A percentile compares a stretch with the other conserved stretches of the same genome.
These are phyloP conservation scores for Ginglymostoma cirratum DNA, from an alignment of 2,113 vertebrate genomes.

Conservation along the genomic window DNA sequence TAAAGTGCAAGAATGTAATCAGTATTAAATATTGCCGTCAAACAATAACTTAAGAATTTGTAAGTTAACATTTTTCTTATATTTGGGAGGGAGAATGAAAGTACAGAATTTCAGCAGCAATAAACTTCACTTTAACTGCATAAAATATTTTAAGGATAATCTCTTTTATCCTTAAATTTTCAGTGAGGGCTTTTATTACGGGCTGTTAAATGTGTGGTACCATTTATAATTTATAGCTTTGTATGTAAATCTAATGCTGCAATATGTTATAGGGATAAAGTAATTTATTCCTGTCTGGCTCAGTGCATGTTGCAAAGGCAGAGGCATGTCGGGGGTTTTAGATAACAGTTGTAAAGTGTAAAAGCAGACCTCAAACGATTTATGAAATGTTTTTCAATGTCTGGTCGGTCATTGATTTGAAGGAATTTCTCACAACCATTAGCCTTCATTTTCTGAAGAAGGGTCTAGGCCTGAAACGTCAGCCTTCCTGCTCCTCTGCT, in stretches of 20 bases:
- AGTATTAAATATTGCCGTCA: neutral
- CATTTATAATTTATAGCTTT: neutral
- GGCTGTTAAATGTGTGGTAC: neutral
- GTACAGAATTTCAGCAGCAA: neutral
- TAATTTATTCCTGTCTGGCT: neutral
- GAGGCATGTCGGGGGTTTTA: neutral
- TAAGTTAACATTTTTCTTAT: neutral
- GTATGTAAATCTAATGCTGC: neutral
- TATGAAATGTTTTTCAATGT: neutral
- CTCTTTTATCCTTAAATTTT: neutral
- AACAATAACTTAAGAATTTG: neutral
- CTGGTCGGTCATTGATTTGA: neutral
- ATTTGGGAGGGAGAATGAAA: neutral
- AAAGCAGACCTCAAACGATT: neutral
- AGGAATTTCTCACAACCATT: neutral
- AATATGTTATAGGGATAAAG: neutral
- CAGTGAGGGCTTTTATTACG: neutral
- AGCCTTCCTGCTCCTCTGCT: too few relatives aligned
- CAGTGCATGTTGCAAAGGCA: neutral
- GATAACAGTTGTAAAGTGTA: neutral
- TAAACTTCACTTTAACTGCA: neutral
- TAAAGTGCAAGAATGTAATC: neutral
- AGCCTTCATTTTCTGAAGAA: too few relatives aligned
- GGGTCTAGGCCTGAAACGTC: too few relatives aligned
- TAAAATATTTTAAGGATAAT: neutral